phyloP scores from a whole-genome alignment of 2,113 vertebrate genomes.

The Nannospalax galili region DNA sequence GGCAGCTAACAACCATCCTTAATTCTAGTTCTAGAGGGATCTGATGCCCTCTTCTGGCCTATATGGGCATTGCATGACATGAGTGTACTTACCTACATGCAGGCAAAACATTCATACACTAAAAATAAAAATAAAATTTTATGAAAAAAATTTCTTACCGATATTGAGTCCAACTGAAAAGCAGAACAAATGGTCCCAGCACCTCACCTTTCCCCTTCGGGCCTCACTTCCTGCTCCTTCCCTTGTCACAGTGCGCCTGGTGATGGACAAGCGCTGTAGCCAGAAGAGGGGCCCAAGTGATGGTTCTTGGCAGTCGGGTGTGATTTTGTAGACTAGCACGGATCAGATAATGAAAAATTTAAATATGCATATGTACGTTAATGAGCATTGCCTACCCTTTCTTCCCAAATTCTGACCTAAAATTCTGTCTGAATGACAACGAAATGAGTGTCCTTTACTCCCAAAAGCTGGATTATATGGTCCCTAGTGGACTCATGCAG shows the following conservation, averaged over 20 bases:
- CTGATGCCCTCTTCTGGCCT: too few relatives aligned
- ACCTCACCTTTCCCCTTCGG: neutral
- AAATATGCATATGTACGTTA: neutral
- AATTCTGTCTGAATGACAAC: neutral
- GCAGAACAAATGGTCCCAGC: neutral
- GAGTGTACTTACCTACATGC: too few relatives aligned
- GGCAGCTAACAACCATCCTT: too few relatives aligned
- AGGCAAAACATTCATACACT: too few relatives aligned
- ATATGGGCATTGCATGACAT: too few relatives aligned
- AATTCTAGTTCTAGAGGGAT: too few relatives aligned
- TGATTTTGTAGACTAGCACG: neutral
- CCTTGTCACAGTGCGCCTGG: accelerated
- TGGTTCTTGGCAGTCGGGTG: neutral
- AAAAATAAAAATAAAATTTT: too few relatives aligned
- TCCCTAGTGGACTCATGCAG: accelerated
- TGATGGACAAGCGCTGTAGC: accelerated
- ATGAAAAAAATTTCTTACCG: too few relatives aligned
- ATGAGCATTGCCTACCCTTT: neutral
- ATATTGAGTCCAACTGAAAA: neutral
- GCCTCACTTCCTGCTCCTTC: neutral
- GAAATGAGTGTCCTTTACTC: neutral
- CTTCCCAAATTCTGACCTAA: neutral
- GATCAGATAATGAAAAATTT: neutral
- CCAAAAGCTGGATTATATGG: neutral
- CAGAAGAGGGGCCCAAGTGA: accelerated